Percentiles rank a stretch among this genome's conserved stretches.
These are phyloP conservation scores for Dioctria rufipes DNA, from an alignment of 2,888 invertebrate species.

Conservation along the genomic window DNA sequence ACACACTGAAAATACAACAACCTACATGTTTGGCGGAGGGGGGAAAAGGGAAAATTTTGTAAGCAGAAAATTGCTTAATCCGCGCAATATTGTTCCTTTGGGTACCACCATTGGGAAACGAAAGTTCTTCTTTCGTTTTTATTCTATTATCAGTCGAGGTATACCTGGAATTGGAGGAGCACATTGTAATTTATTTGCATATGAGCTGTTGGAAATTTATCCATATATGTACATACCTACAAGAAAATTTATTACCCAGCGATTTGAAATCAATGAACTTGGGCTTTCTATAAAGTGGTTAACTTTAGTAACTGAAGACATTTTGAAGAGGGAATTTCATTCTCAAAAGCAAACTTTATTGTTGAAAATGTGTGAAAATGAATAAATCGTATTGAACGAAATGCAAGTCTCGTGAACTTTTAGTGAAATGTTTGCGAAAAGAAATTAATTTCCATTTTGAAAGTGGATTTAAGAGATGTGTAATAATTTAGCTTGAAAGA, in stretches of 20 bases:
- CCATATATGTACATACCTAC: conserved; percentile 6
- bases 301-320: not conserved
- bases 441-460: too few species aligned
- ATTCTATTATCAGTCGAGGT: conserved; percentile 35
- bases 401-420: too few species aligned
- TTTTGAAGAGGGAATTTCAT: not conserved
- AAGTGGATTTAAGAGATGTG: too few species aligned
- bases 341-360: too few species aligned
- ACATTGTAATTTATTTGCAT: conserved; percentile 45
- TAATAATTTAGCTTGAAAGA: too few species aligned
- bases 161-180: conserved; percentile 11
- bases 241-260: conserved; percentile 25
- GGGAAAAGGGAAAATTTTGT: conserved; percentile 49
- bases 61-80: conserved; percentile 57
- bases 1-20: conserved; percentile 32
- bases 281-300: not conserved
- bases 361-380: too few species aligned
- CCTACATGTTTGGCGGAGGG: not conserved
- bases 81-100: conserved; percentile 55
- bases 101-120: conserved; percentile 25
- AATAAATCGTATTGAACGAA: too few species aligned
- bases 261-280: conserved; percentile 49
- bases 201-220: conserved; percentile 30
- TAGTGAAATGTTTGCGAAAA: too few species aligned
- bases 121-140: conserved; percentile 20